Evolutionary conservation across 2,797 vertebrate species (phyloP), one percentile per base, ranked within the genome.

Genomic region (Dallia pectoralis): DNA sequence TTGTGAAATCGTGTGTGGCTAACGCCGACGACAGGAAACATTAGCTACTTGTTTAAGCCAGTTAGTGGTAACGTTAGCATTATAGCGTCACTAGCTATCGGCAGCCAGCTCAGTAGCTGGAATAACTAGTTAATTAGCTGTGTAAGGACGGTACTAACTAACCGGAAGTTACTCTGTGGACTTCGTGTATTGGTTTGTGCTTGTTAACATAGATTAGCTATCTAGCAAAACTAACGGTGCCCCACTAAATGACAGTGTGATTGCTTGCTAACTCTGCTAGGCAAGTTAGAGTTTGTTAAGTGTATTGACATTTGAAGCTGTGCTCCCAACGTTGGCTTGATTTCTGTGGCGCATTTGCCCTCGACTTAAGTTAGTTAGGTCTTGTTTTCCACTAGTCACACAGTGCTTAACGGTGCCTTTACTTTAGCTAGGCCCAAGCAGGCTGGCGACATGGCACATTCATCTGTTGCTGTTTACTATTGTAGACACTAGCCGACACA

Each of bases 11-110:
- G 4, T 32, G 4, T 32, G 12, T 30, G 29, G 29, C 61, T 16
- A 63, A 63, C 16, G 30, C 74, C n/a, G 65, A 69, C n/a, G 65
- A 69, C 62, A 70, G 69, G 29, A 70, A 79, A 49, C 36, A 27
- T 59, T 59, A 12, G 53, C 53, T 48, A 67, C 47, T 14, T 40
- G 18, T 18, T 18, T 36, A 16, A 19, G 16, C 15, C 22, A 67
- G 33, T 67, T 19, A 9, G 40, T 14, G 40, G 40, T 14, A 14
- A 44, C 40, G 12, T 44, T 44, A 44, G 40, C 40, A 44, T 11
- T 44, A 9, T 44, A 44, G 40, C 40, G 8, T 65, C 32, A 18
- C 19, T 36, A 40, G 9, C 64, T 66, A 67, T 22, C 4, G 53
- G 25, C 33, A 69, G 51, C 72, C 59, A 32, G 64, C 63, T 16